Base-by-base conservation (phyloP, 2,797 vertebrate species). In the Galagoides demidoff region DNA sequence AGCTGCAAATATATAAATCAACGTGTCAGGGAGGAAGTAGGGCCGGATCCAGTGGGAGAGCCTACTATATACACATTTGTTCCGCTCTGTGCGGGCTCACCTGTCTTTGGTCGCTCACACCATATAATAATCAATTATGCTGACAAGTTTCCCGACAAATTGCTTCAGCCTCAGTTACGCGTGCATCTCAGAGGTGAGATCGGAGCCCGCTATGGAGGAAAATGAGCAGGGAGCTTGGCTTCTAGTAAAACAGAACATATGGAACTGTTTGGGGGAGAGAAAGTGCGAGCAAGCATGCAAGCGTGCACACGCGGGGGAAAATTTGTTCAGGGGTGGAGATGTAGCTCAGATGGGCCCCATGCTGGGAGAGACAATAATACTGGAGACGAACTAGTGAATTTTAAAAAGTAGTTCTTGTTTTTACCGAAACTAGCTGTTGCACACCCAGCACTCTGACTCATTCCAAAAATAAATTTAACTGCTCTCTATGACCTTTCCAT, bases 1-100 rank as follows among this genome's bases (percentile, higher is more conserved):
- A 98, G 97, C 96, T 90, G 96, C 96, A 97, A 94, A 98, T 98
- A 96, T 96, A 99, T 98, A 99, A 99, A 99, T 99, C 98, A 99
- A 98, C 98, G 39, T 94, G 97, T 97, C 98, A 97, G 95, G 82
- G 92, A 95, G 63, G 71, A 95, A 97, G 78, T 71, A 85, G 7
- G 0, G 57, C n/a, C 82, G 79, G 79, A 85, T 74, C 93, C 90
- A 83, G 93, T 45, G 93, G 97, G 95, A 99, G 84, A 85, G 0
- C 85, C 16, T 0, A 49, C 95, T 77, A 49, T 37, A n/a, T 34
- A 92, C 77, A 57, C 70, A 95, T 97, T 96, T 89, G 97, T 98
- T 98, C 98, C 37, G 13, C 97, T 97, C 31, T 7, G 68, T 29
- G 95, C 66, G 39, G 84, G 94, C 95, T 98, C 96, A 96, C 98